Evolutionary conservation across 1,140 invertebrate genomes (phyloP).

Genomic region (Oncopodura yosiiana): DNA sequence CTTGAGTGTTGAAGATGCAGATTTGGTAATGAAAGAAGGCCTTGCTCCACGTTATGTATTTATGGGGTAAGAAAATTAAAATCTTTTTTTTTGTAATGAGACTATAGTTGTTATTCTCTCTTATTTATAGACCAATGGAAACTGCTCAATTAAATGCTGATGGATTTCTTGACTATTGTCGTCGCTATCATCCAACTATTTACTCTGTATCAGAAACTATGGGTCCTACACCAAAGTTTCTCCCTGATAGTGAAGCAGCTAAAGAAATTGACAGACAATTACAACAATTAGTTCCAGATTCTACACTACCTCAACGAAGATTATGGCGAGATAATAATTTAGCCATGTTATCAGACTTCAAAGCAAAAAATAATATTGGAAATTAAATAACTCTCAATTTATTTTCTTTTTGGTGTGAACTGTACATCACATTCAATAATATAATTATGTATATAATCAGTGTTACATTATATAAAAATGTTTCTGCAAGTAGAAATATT

Average conservation of each 20-base stretch:
- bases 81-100: too few species aligned
- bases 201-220: constrained; percentile 64
- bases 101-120: too few species aligned
- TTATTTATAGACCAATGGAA: constrained; percentile 79
- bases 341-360: constrained; percentile 68
- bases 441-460: too few species aligned
- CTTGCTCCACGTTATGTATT: constrained; percentile 91
- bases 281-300: constrained; percentile 59
- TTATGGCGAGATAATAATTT: constrained; percentile 75
- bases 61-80: too few species aligned
- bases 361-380: constrained; percentile 52
- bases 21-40: constrained; percentile 87
- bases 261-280: constrained; percentile 50
- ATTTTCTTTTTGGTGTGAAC: too few species aligned
- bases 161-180: constrained; percentile 61
- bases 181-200: constrained; percentile 68
- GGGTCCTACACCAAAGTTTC: constrained; percentile 61
- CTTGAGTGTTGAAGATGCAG: constrained; percentile 76
- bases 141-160: constrained; percentile 90
- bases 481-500: too few species aligned
- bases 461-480: too few species aligned
- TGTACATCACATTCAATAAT: too few species aligned
- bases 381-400: too few species aligned
- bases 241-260: constrained; percentile 47
- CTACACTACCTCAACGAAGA: constrained; percentile 60